A percentile compares a stretch with the other conserved stretches of the same genome.
These are phyloP conservation scores for Rallus crepitans DNA, from an alignment of 2,797 vertebrate genomes.

Conservation along the genomic window DNA sequence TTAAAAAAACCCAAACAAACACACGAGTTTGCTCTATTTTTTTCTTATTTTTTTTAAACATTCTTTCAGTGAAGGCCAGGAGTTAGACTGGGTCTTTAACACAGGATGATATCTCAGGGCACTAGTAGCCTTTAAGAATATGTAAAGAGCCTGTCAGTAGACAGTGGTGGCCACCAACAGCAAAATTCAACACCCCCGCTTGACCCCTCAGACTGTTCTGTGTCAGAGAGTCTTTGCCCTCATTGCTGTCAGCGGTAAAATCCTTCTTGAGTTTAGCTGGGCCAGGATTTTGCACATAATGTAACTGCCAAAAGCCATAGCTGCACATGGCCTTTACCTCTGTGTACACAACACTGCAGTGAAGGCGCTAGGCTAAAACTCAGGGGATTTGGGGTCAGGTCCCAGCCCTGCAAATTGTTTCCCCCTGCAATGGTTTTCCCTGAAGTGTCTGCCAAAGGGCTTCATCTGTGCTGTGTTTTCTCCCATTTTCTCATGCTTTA, in stretches of 20 bases:
- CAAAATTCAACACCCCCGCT: not conserved
- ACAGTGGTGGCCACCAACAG: not conserved
- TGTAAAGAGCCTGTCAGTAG: not conserved
- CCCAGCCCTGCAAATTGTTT: not conserved
- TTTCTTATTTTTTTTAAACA: not conserved
- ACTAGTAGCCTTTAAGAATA: not conserved
- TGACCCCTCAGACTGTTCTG: not conserved
- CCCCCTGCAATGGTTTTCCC: not conserved
- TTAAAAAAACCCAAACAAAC: not conserved
- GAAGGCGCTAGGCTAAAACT: not conserved
- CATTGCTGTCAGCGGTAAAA: not conserved
- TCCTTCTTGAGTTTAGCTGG: not conserved
- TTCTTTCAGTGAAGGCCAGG: rapidly evolving
- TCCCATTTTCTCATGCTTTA: not conserved
- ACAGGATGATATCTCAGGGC: not conserved
- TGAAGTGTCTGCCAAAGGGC: not conserved
- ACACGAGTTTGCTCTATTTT: not conserved
- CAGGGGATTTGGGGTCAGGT: not conserved
- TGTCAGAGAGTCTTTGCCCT: not conserved
- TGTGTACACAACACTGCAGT: not conserved
- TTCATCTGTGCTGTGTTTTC: not conserved
- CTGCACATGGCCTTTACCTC: not conserved
- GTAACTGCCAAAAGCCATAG: not conserved
- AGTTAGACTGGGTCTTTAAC: not conserved
- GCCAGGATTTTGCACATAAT: not conserved